Evolutionary conservation across 1,140 invertebrate genomes (phyloP).

Genomic region (Scaptomyza hsui): DNA sequence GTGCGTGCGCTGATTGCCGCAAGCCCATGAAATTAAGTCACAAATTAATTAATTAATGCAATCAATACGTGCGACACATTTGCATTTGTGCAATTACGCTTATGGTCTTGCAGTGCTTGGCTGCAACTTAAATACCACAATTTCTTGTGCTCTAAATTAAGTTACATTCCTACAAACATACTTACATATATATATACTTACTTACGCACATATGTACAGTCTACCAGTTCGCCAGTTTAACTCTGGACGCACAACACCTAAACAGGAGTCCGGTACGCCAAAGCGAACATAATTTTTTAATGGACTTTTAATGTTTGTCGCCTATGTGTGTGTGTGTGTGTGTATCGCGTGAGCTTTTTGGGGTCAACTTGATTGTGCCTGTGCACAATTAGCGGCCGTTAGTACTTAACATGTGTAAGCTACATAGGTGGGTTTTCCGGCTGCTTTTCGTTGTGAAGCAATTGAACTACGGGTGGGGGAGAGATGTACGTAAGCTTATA

Average conservation of each 20-base stretch:
- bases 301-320: conserved; percentile 79
- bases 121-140: conserved; percentile 41
- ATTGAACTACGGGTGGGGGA: background rate
- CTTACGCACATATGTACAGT: conserved; percentile 10
- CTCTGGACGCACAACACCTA: conserved; percentile 46
- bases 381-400: conserved; percentile 68
- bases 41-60: conserved; percentile 84
- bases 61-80: conserved; percentile 82
- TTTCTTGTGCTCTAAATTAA: conserved; percentile 70
- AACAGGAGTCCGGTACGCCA: conserved; percentile 57
- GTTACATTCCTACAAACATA: conserved; percentile 26
- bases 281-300: conserved; percentile 75
- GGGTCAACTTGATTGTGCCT: conserved; percentile 45
- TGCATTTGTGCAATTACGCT: conserved; percentile 78
- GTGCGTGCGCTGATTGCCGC: conserved; percentile 80
- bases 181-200: conserved; percentile 7
- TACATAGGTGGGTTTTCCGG: conserved; percentile 57
- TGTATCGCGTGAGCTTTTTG: conserved; percentile 51
- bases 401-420: conserved; percentile 64
- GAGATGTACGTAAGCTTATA: no score
- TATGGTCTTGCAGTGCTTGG: conserved; percentile 56
- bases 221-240: conserved; percentile 7
- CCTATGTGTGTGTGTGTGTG: conserved; percentile 33
- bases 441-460: conserved; percentile 21
- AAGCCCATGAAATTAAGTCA: conserved; percentile 82